Conservation (phyloP, 92 coral and sea anemone genomes). For the Zoanthus solanderi region DNA sequence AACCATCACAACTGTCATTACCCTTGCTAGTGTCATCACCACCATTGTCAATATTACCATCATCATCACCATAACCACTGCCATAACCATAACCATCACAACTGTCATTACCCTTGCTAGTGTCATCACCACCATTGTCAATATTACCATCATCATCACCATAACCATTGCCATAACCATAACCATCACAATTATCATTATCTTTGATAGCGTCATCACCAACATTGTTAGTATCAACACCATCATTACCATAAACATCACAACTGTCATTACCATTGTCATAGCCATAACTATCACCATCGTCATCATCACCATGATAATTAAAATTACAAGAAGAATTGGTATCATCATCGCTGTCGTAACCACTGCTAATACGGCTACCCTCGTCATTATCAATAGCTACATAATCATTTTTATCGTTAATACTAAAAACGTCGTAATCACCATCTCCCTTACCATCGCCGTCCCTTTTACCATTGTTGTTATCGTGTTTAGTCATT, state of each 20-base stretch:
- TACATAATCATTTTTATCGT: not conserved
- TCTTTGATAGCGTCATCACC: not conserved
- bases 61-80: not conserved
- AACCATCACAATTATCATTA: not conserved
- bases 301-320: not conserved
- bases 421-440: not conserved
- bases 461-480: not conserved
- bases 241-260: not conserved
- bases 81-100: not conserved
- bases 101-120: not conserved
- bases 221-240: not conserved
- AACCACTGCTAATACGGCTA: too few species aligned
- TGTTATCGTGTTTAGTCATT: not conserved
- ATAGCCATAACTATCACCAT: not conserved
- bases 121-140: not conserved
- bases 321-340: not conserved
- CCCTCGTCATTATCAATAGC: not conserved
- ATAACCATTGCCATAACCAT: not conserved
- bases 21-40: not conserved
- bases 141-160: not conserved
- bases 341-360: not conserved
- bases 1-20: too few species aligned
- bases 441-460: not conserved
- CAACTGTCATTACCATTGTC: not conserved
- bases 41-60: not conserved